phyloP scores from a whole-genome alignment of 2,888 invertebrate genomes.

The Lycaena phlaeas region DNA sequence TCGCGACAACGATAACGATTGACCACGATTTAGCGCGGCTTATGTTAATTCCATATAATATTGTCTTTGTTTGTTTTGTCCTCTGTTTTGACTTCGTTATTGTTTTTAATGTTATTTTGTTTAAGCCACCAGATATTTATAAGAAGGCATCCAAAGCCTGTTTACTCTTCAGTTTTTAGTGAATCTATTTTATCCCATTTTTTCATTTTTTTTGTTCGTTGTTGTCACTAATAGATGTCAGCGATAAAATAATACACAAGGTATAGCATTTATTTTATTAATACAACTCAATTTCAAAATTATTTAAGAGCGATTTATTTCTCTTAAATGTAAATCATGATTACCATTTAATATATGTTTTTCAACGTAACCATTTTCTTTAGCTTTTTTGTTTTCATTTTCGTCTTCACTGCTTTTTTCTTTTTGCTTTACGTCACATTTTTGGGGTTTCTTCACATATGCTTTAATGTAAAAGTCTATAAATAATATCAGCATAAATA shows the following conservation, averaged over 20 bases:
- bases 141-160: no score
- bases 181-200: no score
- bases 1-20: no score
- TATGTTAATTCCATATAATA: no score
- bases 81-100: no score
- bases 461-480: constrained; percentile 77
- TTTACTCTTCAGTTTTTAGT: no score
- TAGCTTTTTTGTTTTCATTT: constrained; percentile 9
- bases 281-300: not conserved
- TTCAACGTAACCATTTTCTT: not conserved
- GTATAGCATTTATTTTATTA: not conserved
- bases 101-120: no score
- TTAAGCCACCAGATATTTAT: no score
- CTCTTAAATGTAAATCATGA: not conserved
- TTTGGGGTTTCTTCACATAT: constrained; percentile 58
- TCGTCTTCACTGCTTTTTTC: not conserved
- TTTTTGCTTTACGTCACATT: not conserved
- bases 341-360: not conserved
- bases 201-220: no score
- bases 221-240: not conserved
- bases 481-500: constrained; percentile 78
- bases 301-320: not conserved
- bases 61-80: no score
- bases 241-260: not conserved
- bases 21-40: no score